Conservation (phyloP, 2,113 vertebrate species). For the Zootoca vivipara region DNA sequence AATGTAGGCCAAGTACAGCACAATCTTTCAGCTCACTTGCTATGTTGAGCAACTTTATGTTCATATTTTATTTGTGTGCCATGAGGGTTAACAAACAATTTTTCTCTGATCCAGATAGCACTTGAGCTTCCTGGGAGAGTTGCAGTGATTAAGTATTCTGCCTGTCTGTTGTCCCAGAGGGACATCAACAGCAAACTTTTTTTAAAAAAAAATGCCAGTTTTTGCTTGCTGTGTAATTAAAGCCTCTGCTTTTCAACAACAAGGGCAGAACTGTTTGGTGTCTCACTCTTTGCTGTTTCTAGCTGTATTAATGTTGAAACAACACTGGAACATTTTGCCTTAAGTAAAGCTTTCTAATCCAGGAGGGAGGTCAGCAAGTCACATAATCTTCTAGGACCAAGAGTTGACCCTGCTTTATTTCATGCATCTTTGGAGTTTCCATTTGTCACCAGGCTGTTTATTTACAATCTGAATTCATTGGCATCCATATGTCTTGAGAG, state of each 20-base stretch:
- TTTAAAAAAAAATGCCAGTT: neutral
- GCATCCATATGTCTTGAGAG: neutral
- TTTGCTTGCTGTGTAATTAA: neutral
- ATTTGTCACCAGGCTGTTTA: neutral
- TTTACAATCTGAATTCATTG: neutral
- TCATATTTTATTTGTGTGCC: neutral
- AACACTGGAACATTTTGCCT: neutral
- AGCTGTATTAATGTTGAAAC: neutral
- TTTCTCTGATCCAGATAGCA: neutral
- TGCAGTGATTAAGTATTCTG: conserved; percentile 2
- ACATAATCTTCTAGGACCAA: fast-evolving
- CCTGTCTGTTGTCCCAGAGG: neutral
- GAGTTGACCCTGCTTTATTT: fast-evolving
- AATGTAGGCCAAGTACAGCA: neutral
- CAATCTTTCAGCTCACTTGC: neutral
- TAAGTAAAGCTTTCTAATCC: fast-evolving
- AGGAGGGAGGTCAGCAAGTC: neutral
- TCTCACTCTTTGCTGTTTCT: neutral
- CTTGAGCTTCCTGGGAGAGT: neutral
- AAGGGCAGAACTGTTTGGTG: neutral
- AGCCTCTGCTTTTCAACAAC: neutral
- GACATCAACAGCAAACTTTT: neutral
- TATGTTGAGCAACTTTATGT: neutral
- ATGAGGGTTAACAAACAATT: neutral
- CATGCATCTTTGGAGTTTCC: fast-evolving